phyloP scores from a whole-genome alignment of 2,797 vertebrate genomes.

The Pyrocephalus nanus region DNA sequence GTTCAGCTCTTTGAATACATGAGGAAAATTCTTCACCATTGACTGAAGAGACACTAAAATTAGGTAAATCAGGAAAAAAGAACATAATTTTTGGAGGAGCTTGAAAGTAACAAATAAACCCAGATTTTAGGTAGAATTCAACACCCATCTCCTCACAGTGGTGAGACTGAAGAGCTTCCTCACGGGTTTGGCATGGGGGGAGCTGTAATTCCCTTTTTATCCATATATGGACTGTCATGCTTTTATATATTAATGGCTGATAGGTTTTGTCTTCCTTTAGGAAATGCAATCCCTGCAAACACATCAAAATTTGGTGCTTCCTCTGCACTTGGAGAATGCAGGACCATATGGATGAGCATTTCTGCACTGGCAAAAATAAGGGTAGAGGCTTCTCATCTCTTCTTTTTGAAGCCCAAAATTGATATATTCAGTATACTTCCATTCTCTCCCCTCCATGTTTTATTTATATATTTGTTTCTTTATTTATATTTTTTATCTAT shows the following conservation, averaged over 20 bases:
- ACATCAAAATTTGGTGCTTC: background rate
- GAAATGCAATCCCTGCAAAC: background rate
- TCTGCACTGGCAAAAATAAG: background rate
- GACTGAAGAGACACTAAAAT: background rate
- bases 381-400: too few relatives aligned
- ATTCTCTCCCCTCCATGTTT: background rate
- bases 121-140: background rate
- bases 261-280: conserved; percentile 23
- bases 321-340: background rate
- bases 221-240: background rate
- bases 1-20: background rate
- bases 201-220: background rate
- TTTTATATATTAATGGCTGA: conserved; percentile 1
- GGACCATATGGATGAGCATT: rapidly evolving
- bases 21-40: background rate
- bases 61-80: background rate
- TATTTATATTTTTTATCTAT: background rate
- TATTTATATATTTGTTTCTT: background rate
- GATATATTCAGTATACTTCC: background rate
- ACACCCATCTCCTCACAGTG: rapidly evolving
- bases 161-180: background rate
- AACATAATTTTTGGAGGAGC: background rate
- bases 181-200: background rate
- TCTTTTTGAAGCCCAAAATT: background rate
- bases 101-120: background rate